A percentile compares a stretch with the other conserved stretches of the same genome.
These are phyloP conservation scores for Oligia fasciuncula DNA, from an alignment of 2,888 invertebrate species.

Conservation along the genomic window DNA sequence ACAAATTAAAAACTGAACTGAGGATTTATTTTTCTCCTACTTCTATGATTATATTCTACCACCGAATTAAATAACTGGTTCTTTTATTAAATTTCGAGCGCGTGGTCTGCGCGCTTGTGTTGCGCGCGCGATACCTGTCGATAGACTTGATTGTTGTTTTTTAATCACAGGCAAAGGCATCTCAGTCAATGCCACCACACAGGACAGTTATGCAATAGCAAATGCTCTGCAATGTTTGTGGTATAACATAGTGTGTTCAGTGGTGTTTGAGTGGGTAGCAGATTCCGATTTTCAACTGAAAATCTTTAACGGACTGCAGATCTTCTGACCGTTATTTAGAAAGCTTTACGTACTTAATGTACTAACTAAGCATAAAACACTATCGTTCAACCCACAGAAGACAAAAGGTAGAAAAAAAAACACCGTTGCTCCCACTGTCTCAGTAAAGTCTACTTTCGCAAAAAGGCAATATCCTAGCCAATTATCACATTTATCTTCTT, in stretches of 20 bases:
- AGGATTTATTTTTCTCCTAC: background rate
- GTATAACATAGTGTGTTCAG: background rate
- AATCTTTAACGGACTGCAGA: no score
- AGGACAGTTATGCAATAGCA: constrained; percentile 23
- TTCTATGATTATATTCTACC: background rate
- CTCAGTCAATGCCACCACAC: constrained; percentile 47
- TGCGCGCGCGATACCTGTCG: constrained; percentile 56
- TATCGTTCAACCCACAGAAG: no score
- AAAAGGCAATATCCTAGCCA: no score
- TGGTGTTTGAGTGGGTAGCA: background rate
- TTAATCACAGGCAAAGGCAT: constrained; percentile 31
- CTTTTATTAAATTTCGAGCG: constrained; percentile 2
- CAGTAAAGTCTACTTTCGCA: no score
- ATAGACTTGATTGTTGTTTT: constrained; percentile 71
- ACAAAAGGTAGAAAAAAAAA: no score
- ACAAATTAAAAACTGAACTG: constrained; percentile 27
- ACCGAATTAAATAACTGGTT: constrained; percentile 3
- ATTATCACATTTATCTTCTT: no score
- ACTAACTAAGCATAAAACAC: no score
- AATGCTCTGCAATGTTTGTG: constrained; percentile 20
- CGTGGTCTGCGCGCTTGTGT: constrained; percentile 38
- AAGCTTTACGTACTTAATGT: no score
- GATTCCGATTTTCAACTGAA: no score
- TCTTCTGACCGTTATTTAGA: no score
- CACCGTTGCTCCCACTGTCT: no score